Percentiles rank a stretch among this genome's conserved stretches.
Evolutionary conservation across 2,888 invertebrate genomes (phyloP).

Genomic region (Silvanus unidentatus): DNA sequence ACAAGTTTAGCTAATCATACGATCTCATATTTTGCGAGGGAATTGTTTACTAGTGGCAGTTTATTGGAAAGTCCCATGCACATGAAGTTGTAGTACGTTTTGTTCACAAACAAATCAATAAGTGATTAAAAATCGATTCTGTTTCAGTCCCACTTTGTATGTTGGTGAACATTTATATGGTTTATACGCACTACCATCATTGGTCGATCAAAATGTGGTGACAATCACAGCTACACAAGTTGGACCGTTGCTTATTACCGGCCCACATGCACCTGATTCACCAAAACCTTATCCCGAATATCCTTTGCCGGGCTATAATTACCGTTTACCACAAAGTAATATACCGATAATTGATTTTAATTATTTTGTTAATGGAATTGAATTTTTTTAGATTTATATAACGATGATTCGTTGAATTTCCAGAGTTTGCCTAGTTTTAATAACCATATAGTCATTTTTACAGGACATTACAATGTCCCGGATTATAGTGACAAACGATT

Average conservation of each 20-base stretch:
- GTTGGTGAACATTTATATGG: conserved; percentile 85
- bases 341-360: conserved; percentile 4
- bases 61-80: conserved; percentile 44
- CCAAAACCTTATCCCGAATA: conserved; percentile 34
- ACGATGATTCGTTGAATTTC: conserved; percentile 31
- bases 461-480: conserved; percentile 70
- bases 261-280: conserved; percentile 50
- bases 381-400: conserved; percentile 23
- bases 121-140: conserved; percentile 25
- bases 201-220: conserved; percentile 85
- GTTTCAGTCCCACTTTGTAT: conserved; percentile 82
- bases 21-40: conserved; percentile 53
- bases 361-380: conserved; percentile 5
- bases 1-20: conserved; percentile 86
- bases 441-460: conserved; percentile 41
- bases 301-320: conserved; percentile 40
- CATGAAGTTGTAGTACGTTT: conserved; percentile 51
- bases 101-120: conserved; percentile 38
- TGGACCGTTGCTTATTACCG: conserved; percentile 65
- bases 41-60: conserved; percentile 39
- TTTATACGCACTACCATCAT: conserved; percentile 84
- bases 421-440: conserved; percentile 37
- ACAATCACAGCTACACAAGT: conserved; percentile 71
- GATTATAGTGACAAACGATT: conserved; percentile 46
- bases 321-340: conserved; percentile 32